Evolutionary conservation across 2,888 invertebrate species (phyloP).

Genomic region (Troglohyphantes excavatus): DNA sequence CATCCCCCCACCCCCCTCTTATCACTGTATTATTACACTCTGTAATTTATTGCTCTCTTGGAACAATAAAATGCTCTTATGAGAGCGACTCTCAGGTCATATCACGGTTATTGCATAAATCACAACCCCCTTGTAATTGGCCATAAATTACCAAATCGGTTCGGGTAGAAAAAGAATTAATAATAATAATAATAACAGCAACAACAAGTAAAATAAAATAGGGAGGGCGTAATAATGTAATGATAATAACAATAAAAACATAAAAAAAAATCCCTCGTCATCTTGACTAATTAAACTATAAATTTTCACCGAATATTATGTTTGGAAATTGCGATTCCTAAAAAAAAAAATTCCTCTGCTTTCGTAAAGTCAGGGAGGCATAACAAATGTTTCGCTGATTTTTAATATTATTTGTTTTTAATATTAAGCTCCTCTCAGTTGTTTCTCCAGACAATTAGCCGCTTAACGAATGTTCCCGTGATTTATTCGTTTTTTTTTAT

Average conservation of each 20-base stretch:
- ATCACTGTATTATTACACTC: conserved; percentile 78
- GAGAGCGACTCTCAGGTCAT: conserved; percentile 73
- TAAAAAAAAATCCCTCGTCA: conserved; percentile 64
- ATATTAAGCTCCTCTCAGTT: conserved; percentile 72
- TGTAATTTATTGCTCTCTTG: conserved; percentile 76
- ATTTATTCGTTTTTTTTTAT: conserved; percentile 65
- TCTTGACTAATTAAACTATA: conserved; percentile 78
- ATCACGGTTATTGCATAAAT: conserved; percentile 77
- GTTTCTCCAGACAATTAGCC: conserved; percentile 74
- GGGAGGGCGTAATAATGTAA: conserved; percentile 61
- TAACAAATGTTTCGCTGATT: conserved; percentile 76
- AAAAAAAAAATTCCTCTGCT: conserved; percentile 34
- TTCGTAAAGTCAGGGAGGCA: conserved; percentile 75
- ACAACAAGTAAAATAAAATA: conserved; percentile 39
- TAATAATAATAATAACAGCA: conserved; percentile 62
- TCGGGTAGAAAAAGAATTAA: conserved; percentile 59
- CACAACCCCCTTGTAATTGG: conserved; percentile 77
- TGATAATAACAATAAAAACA: conserved; percentile 74
- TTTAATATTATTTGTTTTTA: conserved; percentile 78
- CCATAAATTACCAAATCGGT: conserved; percentile 78
- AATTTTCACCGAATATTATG: conserved; percentile 76
- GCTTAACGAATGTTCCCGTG: conserved; percentile 69
- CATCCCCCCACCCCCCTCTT: conserved; percentile 58
- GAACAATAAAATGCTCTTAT: conserved; percentile 77
- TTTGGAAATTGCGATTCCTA: conserved; percentile 45